Conservation (phyloP, 2,797 vertebrate species). For the Catamblyrhynchus diadema region DNA sequence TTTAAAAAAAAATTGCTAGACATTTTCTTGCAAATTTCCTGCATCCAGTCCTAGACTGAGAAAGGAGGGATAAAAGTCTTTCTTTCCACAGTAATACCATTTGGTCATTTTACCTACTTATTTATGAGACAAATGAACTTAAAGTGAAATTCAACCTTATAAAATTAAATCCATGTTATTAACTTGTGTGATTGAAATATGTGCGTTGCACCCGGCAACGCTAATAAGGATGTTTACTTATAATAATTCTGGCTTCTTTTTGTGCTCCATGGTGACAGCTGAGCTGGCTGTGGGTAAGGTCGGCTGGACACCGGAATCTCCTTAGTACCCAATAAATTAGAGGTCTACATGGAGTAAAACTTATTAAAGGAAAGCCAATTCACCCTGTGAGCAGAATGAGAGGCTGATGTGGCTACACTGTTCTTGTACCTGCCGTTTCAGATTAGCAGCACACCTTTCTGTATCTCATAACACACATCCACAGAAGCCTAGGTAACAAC, state of each 20-base stretch:
- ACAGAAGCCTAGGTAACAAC: not conserved
- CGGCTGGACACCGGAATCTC: accelerated
- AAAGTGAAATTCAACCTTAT: not conserved
- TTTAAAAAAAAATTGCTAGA: not conserved
- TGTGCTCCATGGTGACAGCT: not conserved
- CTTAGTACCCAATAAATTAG: not conserved
- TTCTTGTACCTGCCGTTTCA: not conserved
- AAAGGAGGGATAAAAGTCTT: not conserved
- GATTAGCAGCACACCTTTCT: not conserved
- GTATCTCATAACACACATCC: not conserved
- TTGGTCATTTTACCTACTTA: not conserved
- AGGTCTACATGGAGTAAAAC: not conserved
- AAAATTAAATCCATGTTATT: not conserved
- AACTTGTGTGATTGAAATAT: not conserved
- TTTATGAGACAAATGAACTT: not conserved
- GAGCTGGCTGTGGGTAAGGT: not conserved
- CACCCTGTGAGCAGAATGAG: not conserved
- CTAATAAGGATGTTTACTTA: not conserved
- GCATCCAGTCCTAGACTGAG: not conserved
- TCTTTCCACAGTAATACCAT: not conserved
- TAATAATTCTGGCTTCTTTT: not conserved
- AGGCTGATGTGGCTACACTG: not conserved
- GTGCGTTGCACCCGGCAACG: accelerated
- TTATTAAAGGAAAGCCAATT: not conserved
- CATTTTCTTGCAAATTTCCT: not conserved